Evolutionary conservation across 2,797 vertebrate genomes (phyloP).

Genomic region (Pampus argenteus): DNA sequence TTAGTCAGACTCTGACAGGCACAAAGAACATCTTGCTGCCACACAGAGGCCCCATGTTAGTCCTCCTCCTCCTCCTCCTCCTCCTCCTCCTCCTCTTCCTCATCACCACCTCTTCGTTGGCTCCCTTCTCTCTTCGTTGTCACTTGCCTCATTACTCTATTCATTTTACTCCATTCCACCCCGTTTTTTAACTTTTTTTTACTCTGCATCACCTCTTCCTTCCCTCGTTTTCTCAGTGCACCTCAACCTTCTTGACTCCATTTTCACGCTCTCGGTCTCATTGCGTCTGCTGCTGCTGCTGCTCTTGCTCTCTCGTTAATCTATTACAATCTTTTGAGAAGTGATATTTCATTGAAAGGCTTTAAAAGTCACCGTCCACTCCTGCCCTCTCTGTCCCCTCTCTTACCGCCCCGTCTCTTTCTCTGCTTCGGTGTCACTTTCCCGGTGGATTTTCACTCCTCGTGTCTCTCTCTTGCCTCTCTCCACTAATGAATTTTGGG

Average conservation of each 20-base stretch:
- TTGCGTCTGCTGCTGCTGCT: not conserved
- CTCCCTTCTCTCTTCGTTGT: conserved; percentile 43
- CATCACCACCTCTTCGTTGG: conserved; percentile 35
- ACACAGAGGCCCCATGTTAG: conserved; percentile 39
- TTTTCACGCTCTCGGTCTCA: conserved; percentile 32
- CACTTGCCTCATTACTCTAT: conserved; percentile 62
- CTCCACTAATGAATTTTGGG: conserved; percentile 78
- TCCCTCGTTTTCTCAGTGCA: conserved; percentile 37
- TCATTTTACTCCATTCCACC: conserved; percentile 59
- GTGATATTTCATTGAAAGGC: conserved; percentile 59
- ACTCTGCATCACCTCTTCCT: conserved; percentile 51
- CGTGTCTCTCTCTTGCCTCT: conserved; percentile 53
- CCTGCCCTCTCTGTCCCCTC: conserved; percentile 14
- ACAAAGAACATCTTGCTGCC: conserved; percentile 70
- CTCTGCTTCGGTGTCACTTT: conserved; percentile 42
- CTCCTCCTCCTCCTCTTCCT: conserved; percentile 35
- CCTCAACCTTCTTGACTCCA: conserved; percentile 45
- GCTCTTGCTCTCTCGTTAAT: conserved; percentile 15
- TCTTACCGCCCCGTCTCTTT: conserved; percentile 7
- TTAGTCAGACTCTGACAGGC: conserved; percentile 80
- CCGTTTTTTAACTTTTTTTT: conserved; percentile 33
- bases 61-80: conserved; percentile 38
- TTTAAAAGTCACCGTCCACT: conserved; percentile 41
- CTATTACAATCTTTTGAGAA: conserved; percentile 27
- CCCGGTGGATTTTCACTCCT: conserved; percentile 55